phyloP scores from a whole-genome alignment of 2,113 vertebrate genomes.

The Nasalis larvatus region DNA sequence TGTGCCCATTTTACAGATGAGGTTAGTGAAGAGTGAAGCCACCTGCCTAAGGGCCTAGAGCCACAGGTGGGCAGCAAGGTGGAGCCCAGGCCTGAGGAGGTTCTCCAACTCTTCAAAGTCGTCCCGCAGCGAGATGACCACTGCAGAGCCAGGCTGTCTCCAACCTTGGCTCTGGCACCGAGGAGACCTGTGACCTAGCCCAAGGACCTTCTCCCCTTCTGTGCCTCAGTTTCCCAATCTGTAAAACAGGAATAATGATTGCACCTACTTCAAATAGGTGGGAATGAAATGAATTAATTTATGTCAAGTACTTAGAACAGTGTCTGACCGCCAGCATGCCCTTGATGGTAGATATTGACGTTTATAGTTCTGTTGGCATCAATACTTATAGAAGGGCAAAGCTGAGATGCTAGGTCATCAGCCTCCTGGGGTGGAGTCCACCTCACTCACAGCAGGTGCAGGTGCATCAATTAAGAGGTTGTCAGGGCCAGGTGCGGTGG shows the following conservation, averaged over 20 bases:
- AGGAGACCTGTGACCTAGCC: neutral
- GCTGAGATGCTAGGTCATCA: neutral
- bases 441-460: neutral
- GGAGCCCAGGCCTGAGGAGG: neutral
- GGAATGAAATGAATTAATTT: neutral
- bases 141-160: neutral
- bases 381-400: neutral
- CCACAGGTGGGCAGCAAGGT: neutral
- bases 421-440: neutral
- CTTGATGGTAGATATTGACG: accelerated
- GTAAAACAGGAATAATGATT: neutral
- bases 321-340: accelerated
- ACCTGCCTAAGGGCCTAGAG: neutral
- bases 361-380: neutral
- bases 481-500: no score
- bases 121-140: accelerated
- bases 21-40: neutral
- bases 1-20: neutral
- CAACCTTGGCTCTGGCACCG: neutral
- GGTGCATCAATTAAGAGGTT: no score
- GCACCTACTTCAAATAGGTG: neutral
- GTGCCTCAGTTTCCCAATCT: neutral
- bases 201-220: no score
- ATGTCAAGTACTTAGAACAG: neutral
- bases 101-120: neutral